Evolutionary conservation across 2,113 vertebrate species (phyloP).

Genomic region (Crotophaga sulcirostris): DNA sequence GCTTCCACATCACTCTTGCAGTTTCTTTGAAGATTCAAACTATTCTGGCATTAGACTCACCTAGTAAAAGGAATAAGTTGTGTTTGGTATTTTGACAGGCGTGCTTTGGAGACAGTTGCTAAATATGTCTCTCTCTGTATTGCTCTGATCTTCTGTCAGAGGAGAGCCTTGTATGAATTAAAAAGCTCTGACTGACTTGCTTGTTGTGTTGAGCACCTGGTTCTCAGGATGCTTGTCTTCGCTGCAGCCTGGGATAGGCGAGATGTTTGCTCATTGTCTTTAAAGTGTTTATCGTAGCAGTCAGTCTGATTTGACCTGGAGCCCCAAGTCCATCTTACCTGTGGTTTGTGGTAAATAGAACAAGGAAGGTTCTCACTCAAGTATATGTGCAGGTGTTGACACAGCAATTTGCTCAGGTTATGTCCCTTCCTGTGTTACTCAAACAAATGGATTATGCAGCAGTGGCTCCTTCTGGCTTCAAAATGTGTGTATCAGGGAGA

Average conservation of each 20-base stretch:
- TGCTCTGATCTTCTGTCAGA: neutral
- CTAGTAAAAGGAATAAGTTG: neutral
- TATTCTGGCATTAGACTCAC: neutral
- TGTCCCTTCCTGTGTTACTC: neutral
- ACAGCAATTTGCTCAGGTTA: accelerated
- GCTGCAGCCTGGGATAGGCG: neutral
- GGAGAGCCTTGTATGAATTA: neutral
- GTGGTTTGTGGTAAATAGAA: accelerated
- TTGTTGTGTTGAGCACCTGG: neutral
- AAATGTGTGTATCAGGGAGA: neutral
- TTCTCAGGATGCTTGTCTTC: neutral
- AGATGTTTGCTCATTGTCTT: neutral
- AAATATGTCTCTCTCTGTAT: neutral
- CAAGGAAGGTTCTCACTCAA: neutral
- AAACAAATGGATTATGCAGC: neutral
- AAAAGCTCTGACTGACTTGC: neutral
- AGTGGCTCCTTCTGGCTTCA: neutral
- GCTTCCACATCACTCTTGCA: neutral
- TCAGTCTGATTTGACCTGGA: neutral
- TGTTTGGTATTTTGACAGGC: neutral
- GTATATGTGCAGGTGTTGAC: accelerated
- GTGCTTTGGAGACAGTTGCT: neutral
- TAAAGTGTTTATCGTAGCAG: neutral
- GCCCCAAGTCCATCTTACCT: neutral
- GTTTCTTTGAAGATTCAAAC: neutral